phyloP scores from a whole-genome alignment of 2,113 vertebrate genomes.

The Rattus rattus region DNA sequence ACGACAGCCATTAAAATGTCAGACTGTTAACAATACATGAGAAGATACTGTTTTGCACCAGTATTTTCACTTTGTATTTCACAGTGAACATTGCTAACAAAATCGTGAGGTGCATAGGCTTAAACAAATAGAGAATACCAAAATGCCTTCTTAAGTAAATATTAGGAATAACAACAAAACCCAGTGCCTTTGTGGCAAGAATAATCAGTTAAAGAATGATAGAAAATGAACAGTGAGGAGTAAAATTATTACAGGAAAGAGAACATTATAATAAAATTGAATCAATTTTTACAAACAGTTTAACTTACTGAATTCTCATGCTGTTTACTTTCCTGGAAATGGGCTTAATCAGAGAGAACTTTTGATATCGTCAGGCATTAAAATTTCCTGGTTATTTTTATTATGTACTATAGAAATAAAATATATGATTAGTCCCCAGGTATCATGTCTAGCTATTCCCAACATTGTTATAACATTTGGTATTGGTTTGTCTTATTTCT shows the following conservation, averaged over 20 bases:
- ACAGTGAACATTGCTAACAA: background rate
- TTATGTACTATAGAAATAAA: constrained; percentile 37
- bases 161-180: background rate
- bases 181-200: background rate
- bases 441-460: constrained; percentile 41
- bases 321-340: background rate
- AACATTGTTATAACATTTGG: constrained; percentile 46
- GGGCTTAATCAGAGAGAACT: constrained; percentile 5
- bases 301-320: constrained; percentile 26
- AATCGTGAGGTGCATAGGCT: background rate
- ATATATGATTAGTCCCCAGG: background rate
- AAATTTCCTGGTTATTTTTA: background rate
- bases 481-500: constrained; percentile 43
- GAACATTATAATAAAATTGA: constrained; percentile 33
- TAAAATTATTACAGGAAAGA: background rate
- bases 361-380: constrained; percentile 38
- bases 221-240: background rate
- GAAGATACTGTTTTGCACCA: background rate
- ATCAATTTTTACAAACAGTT: constrained; percentile 43
- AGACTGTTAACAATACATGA: background rate
- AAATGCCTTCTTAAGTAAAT: background rate
- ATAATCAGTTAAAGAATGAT: background rate
- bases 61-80: background rate
- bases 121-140: background rate
- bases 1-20: background rate